phyloP scores from a whole-genome alignment of 2,797 vertebrate species.

The Sebastes trivittatus region DNA sequence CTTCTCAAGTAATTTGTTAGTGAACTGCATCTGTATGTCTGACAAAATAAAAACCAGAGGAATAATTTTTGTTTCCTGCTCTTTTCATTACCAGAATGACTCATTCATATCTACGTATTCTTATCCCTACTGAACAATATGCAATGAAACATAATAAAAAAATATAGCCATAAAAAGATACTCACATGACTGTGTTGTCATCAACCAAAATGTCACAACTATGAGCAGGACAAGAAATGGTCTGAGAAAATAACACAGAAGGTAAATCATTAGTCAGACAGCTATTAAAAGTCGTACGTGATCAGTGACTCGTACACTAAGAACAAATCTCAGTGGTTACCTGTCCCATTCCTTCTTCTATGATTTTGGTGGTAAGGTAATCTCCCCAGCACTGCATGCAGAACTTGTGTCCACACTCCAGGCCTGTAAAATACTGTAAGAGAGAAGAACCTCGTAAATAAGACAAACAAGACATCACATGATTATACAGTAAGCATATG shows the following conservation, averaged over 20 bases:
- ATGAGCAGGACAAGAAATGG: constrained; percentile 99
- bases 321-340: constrained; percentile 74
- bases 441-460: constrained; percentile 38
- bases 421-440: constrained; percentile 96
- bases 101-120: background rate
- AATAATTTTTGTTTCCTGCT: background rate
- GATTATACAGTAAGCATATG: background rate
- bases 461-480: background rate
- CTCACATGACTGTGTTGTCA: constrained; percentile 99
- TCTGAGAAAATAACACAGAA: constrained; percentile 81
- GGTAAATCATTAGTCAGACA: constrained; percentile 18
- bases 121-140: background rate
- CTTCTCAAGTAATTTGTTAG: background rate
- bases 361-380: constrained; percentile 99
- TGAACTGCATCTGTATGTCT: background rate
- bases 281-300: background rate
- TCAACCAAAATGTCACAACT: constrained; percentile 99
- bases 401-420: constrained; percentile 99
- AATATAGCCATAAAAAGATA: constrained; percentile 59
- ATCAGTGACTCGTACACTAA: background rate
- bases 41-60: background rate
- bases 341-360: constrained; percentile 99
- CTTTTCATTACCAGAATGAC: background rate
- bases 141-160: background rate
- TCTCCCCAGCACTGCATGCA: constrained; percentile 99